phyloP scores from a whole-genome alignment of 2,113 vertebrate species.

The Gambusia affinis region DNA sequence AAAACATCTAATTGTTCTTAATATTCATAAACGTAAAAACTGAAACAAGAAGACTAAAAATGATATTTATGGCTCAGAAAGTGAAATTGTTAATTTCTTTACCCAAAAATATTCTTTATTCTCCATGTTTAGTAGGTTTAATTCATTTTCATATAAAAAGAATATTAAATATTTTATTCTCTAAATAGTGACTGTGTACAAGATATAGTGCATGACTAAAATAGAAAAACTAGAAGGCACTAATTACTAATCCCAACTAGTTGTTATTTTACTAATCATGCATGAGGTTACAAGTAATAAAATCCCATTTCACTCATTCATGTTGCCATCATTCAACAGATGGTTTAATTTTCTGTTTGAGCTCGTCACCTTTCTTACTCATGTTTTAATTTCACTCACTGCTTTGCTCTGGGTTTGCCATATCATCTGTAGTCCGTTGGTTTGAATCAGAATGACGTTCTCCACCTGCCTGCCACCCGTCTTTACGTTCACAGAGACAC shows the following conservation, averaged over 20 bases:
- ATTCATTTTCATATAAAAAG: neutral
- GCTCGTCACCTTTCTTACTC: conserved; percentile 7
- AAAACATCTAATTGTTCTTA: neutral
- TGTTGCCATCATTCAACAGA: neutral
- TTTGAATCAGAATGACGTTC: conserved; percentile 23
- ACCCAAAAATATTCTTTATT: neutral
- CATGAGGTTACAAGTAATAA: conserved; percentile 4
- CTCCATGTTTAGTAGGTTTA: neutral
- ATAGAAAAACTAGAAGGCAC: neutral
- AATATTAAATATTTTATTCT: too few relatives aligned
- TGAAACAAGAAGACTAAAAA: neutral
- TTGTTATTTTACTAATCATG: neutral
- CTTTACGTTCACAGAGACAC: conserved; percentile 36
- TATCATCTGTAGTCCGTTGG: conserved; percentile 18
- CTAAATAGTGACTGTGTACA: neutral
- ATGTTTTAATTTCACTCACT: conserved; percentile 15
- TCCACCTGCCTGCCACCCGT: conserved; percentile 22
- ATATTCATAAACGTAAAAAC: neutral
- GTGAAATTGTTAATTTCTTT: neutral
- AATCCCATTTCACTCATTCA: conserved; percentile 3
- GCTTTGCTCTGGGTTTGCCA: conserved; percentile 9
- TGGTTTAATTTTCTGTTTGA: conserved; percentile 25
- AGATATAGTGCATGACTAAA: neutral
- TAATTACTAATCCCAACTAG: neutral
- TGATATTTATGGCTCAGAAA: neutral